Evolutionary conservation across 2,888 invertebrate species (phyloP).

Genomic region (Ypsolopha sequella): DNA sequence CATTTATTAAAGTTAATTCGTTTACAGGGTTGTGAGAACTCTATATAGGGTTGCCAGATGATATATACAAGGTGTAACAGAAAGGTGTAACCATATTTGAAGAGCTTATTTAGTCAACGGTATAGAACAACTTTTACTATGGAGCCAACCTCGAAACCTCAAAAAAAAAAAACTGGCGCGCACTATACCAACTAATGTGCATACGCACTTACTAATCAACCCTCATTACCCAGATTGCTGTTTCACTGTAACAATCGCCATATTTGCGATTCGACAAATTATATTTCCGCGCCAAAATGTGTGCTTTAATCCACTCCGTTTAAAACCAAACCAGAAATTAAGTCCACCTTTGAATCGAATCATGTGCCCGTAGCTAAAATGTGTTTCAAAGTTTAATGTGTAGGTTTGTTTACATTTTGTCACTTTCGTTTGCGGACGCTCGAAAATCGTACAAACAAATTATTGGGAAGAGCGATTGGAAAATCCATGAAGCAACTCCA

Average conservation of each 20-base stretch:
- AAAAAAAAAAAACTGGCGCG: too few species aligned
- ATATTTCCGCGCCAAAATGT: slow-evolving; percentile 17
- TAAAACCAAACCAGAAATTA: background rate
- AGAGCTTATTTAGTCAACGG: too few species aligned
- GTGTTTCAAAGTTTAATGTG: too few species aligned
- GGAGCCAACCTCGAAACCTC: too few species aligned
- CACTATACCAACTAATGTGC: slow-evolving; percentile 28
- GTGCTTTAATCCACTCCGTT: background rate
- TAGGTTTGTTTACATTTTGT: background rate
- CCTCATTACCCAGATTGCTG: slow-evolving; percentile 50
- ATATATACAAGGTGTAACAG: too few species aligned
- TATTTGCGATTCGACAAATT: slow-evolving; percentile 28
- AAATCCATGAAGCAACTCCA: too few species aligned
- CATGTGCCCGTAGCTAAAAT: slow-evolving; percentile 13
- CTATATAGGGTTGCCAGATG: too few species aligned
- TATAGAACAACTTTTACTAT: too few species aligned
- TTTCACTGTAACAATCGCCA: slow-evolving; percentile 39
- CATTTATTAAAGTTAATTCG: too few species aligned
- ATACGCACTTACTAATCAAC: slow-evolving; percentile 40
- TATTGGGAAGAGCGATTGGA: slow-evolving; percentile 51
- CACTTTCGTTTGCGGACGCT: slow-evolving; percentile 25
- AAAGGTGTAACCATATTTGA: too few species aligned
- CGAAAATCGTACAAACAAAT: slow-evolving; percentile 55
- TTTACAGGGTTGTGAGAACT: too few species aligned
- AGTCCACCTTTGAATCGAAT: slow-evolving; percentile 36